Percentiles rank a stretch among this genome's conserved stretches.
Evolutionary conservation across 1,140 invertebrate genomes (phyloP).

Genomic region (Samia ricini): DNA sequence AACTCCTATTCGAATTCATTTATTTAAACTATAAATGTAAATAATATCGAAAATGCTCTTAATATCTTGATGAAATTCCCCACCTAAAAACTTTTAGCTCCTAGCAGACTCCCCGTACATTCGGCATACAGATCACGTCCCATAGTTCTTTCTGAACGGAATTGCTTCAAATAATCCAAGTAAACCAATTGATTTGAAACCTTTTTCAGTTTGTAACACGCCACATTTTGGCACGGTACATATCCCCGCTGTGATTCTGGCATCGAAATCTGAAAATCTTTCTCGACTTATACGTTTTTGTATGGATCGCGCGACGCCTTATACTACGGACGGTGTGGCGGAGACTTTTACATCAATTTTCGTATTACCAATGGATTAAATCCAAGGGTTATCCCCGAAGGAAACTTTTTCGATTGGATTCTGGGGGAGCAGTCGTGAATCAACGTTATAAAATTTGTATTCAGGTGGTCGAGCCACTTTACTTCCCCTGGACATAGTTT

Average conservation of each 20-base stretch:
- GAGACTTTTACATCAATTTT: constrained; percentile 74
- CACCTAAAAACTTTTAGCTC: constrained; percentile 19
- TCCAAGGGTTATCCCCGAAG: constrained; percentile 57
- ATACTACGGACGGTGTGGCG: constrained; percentile 32
- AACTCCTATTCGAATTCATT: no score
- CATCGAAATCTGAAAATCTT: constrained; percentile 53
- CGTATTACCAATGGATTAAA: constrained; percentile 76
- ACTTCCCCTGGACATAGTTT: constrained; percentile 38
- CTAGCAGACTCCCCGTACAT: constrained; percentile 22
- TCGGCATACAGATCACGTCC: constrained; percentile 57
- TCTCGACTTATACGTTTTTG: constrained; percentile 34
- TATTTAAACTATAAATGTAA: background rate
- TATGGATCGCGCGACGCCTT: constrained; percentile 45
- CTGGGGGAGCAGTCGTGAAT: constrained; percentile 53
- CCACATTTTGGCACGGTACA: constrained; percentile 47
- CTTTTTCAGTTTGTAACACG: constrained; percentile 51
- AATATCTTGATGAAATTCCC: constrained; percentile 12
- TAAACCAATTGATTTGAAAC: constrained; percentile 60
- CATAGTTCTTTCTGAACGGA: constrained; percentile 70
- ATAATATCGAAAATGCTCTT: background rate
- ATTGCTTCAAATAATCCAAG: constrained; percentile 67
- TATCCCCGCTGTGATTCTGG: constrained; percentile 49
- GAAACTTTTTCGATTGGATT: constrained; percentile 66
- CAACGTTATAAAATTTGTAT: constrained; percentile 73
- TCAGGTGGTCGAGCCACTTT: constrained; percentile 52